These are phyloP conservation scores for Leptothorax acervorum DNA, from an alignment of 2,888 invertebrate genomes.

Conservation along the genomic window DNA sequence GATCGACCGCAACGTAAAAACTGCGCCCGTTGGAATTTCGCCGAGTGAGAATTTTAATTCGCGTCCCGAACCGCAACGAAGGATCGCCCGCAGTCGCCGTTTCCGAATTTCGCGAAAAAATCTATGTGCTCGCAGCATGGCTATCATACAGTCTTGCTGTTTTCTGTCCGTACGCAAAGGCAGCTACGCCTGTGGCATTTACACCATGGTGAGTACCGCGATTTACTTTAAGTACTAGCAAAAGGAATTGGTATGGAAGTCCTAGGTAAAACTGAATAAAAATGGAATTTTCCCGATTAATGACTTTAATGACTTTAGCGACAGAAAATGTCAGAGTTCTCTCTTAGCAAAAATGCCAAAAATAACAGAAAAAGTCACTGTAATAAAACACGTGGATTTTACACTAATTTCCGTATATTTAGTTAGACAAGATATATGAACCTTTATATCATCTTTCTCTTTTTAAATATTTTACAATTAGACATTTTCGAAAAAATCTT, in stretches of 20 bases:
- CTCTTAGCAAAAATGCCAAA: background rate
- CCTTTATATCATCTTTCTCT: no score
- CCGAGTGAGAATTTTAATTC: background rate
- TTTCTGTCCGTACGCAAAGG: slow-evolving; percentile 91
- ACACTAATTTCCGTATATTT: no score
- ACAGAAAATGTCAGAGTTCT: background rate
- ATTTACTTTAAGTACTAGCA: background rate
- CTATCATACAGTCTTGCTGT: slow-evolving; percentile 92
- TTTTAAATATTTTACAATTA: no score
- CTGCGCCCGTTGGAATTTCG: background rate
- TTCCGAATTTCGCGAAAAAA: background rate
- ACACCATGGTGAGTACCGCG: slow-evolving; percentile 89
- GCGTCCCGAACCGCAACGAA: background rate
- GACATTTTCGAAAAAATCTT: no score
- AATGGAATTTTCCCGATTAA: background rate
- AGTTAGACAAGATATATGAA: no score
- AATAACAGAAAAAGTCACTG: background rate
- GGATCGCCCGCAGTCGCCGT: background rate
- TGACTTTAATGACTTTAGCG: background rate
- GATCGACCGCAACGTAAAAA: slow-evolving; percentile 27
- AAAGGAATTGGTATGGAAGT: background rate
- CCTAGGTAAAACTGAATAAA: background rate
- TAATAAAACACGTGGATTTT: background rate
- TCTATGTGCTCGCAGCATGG: slow-evolving; percentile 86
- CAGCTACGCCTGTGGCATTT: slow-evolving; percentile 91